Evolutionary conservation across 2,797 vertebrate species (phyloP).

Genomic region (Anomalospiza imberbis): DNA sequence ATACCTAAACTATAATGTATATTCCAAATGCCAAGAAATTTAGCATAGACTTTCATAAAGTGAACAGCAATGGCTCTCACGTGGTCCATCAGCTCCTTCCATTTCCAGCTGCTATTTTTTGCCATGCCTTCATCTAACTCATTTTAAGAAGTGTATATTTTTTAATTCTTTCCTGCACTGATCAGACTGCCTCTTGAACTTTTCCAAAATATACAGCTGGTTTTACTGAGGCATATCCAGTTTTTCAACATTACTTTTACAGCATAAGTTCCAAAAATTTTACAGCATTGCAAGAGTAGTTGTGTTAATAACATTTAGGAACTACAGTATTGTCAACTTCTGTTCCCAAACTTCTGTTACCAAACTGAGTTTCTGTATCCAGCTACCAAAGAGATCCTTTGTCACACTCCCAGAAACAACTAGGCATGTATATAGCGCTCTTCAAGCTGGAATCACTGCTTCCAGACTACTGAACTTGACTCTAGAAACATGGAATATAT

Average conservation of each 20-base stretch:
- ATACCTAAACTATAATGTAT: background rate
- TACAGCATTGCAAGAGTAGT: background rate
- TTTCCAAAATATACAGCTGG: background rate
- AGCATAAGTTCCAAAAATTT: background rate
- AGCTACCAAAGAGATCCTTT: background rate
- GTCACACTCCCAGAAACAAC: background rate
- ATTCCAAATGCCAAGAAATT: background rate
- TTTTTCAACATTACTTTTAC: background rate
- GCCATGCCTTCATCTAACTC: background rate
- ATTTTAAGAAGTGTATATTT: background rate
- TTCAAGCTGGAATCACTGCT: background rate
- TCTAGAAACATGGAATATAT: background rate
- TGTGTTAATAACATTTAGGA: background rate
- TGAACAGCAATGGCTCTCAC: background rate
- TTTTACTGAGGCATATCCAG: background rate
- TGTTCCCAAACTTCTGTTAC: background rate
- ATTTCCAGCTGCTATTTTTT: background rate
- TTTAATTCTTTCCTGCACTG: background rate
- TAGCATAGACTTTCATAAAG: background rate
- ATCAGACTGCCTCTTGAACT: background rate
- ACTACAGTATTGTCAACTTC: background rate
- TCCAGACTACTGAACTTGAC: background rate
- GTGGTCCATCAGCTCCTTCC: background rate
- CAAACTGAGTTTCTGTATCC: background rate
- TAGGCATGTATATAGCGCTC: fast-evolving